Evolutionary conservation across 2,888 invertebrate genomes (phyloP), one percentile per base, ranked within the genome.

Genomic region (Xiphydria camelus): DNA sequence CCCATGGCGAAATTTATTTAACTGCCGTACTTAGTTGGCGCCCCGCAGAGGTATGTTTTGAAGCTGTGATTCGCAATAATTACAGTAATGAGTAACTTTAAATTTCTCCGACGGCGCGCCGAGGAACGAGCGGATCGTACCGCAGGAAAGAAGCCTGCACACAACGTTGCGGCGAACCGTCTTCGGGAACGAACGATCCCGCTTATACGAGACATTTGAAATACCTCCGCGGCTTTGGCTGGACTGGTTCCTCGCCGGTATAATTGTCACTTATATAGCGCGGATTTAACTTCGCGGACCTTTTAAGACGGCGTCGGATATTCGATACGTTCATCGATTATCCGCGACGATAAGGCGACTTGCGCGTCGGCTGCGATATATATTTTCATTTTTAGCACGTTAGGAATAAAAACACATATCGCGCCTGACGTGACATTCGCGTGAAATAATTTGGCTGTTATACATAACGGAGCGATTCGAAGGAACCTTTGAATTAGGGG

Each of bases 1-100:
- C n/a, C n/a, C 14, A 62, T 53, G 59, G 57, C 47, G 58, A 60
- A 64, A 64, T 66, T 66, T 66, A 66, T 66, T 66, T 62, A 62
- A 66, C 63, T 59, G 57, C 52, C 52, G 60, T 55, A 59, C 63
- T 61, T 64, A 61, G 58, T 64, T 56, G 64, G 60, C 64, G 45
- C 55, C 64, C 66, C 61, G 59, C 47, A 49, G 66, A 49, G 66
- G 47, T 42, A 51, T 51, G 58, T 63, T 59, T 55, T 50, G 57
- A 59, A 59, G 58, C 55, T 51, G 54, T 55, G 61, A 59, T 57
- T 62, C 54, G 55, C 56, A 61, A 59, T 65, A 65, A 65, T 65
- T 63, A 57, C 61, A 53, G 59, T 58, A 60, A 62, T 62, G 61
- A 51, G 54, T 53, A 53, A 61, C 55, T 56, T 62, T 65, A 63